Evolutionary conservation across 2,888 invertebrate species (phyloP), one percentile per base, ranked within the genome.

Genomic region (Drosophila anomalata): DNA sequence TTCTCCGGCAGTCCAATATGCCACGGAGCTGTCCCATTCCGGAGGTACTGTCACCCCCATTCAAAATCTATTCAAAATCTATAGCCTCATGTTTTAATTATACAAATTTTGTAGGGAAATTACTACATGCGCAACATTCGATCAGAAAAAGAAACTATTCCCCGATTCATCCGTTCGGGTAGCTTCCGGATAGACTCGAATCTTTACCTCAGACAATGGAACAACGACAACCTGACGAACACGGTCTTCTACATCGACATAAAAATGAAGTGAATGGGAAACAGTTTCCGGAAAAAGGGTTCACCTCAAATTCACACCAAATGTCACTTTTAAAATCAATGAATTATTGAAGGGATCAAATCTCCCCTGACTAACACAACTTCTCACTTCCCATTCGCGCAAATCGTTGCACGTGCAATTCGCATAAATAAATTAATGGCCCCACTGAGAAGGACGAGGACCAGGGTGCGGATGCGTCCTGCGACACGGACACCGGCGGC

Each of bases 401-500:
- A 79, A 86, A 78, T 74, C 79, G 86, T 62, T 67, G 89, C 87
- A 89, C 89, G 89, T 87, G 88, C 88, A 80, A 56, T 79, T 87
- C 86, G 69, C 89, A 87, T 89, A 87, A 87, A 87, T 87, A 87
- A 85, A 87, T 87, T 87, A 87, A 87, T 89, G 87, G 87, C 47
- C 59, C 65, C 66, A 79, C 2, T 9, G 9, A 29, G 7, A 9
- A 29, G 29, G 29, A 29, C 75, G 31, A 54, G 51, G 50, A 65
- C 53, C 29, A 29, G 33, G 33, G n/a, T 6, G 7, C 2, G 29
- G 29, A 8, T 36, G n/a, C n/a, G 36, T 42, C 17, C 20, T 42
- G 9, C 9, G 11, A 42, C 14, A 73, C 12, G 63, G 52, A 56
- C 33, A 46, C 48, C 57, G 63, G 57, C 42, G 41, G 39, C 24